These are phyloP conservation scores for Lasioglossum calceatum DNA, from an alignment of 2,888 invertebrate genomes.

Conservation along the genomic window DNA sequence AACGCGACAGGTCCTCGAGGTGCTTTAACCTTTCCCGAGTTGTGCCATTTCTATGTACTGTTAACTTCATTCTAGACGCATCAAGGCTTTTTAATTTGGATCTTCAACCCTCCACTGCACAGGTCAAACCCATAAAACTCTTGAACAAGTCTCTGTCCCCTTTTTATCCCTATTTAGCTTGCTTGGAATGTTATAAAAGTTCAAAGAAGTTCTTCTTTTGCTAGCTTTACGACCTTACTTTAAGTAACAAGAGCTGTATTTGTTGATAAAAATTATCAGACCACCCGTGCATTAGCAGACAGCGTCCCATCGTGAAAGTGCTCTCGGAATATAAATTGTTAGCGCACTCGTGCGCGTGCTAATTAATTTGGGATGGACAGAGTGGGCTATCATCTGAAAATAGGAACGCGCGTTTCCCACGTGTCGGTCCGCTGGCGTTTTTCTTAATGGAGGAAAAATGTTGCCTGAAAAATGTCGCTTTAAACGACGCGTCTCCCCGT, in stretches of 20 bases:
- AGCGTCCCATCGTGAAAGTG: not conserved
- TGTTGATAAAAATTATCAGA: not conserved
- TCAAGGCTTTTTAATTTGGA: not conserved
- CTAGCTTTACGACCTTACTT: not conserved
- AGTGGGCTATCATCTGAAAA: not conserved
- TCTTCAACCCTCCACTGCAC: too few relatives aligned
- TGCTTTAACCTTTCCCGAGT: not conserved
- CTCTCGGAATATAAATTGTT: not conserved
- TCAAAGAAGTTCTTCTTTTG: not conserved
- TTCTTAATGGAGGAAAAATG: not conserved
- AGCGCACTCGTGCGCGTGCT: not conserved
- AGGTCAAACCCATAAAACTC: not conserved
- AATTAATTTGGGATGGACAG: not conserved
- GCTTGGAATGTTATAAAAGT: not conserved
- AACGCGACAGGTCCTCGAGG: not conserved
- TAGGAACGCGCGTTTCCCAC: not conserved
- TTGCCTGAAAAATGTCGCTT: not conserved
- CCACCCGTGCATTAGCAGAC: not conserved
- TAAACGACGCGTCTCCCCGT: conserved; percentile 1
- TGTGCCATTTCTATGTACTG: not conserved
- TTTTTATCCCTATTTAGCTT: not conserved
- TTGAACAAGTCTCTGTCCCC: not conserved
- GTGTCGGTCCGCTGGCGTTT: not conserved
- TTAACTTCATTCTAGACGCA: not conserved
- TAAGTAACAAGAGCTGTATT: not conserved